These are phyloP conservation scores for Homarus gammarus DNA, from an alignment of 2,888 invertebrate species.

Conservation along the genomic window DNA sequence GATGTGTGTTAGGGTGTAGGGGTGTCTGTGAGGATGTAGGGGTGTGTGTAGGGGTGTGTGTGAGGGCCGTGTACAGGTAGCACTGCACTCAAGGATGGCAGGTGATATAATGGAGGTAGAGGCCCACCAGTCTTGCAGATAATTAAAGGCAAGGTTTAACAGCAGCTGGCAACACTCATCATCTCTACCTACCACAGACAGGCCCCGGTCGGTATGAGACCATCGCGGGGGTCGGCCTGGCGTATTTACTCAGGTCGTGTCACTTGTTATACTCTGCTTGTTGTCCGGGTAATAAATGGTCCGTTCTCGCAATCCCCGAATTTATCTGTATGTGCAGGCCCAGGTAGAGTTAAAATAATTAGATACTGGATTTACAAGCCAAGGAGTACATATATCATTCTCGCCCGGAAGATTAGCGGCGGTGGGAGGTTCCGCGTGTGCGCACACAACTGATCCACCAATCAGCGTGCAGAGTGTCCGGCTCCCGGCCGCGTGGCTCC, in stretches of 20 bases:
- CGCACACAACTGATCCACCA: constrained; percentile 18
- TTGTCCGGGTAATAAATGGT: constrained; percentile 36
- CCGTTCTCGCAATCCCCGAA: constrained; percentile 31
- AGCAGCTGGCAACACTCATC: constrained; percentile 63
- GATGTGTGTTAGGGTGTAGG: too few species aligned
- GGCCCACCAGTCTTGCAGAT: constrained; percentile 42
- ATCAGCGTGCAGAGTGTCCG: constrained; percentile 6
- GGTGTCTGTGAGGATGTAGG: background rate
- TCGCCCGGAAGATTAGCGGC: constrained; percentile 28
- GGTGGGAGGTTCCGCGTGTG: constrained; percentile 44
- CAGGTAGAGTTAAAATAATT: constrained; percentile 66
- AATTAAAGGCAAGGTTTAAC: constrained; percentile 55
- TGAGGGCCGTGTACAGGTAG: background rate
- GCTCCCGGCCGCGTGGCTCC: constrained; percentile 17
- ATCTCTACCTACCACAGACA: constrained; percentile 31
- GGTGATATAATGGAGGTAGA: constrained; percentile 35
- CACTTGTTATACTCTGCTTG: constrained; percentile 27
- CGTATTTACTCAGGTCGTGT: background rate
- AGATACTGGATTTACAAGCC: constrained; percentile 40
- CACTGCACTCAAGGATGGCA: background rate
- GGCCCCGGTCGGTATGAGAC: constrained; percentile 21
- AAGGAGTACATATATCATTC: constrained; percentile 49
- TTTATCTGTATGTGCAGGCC: constrained; percentile 49
- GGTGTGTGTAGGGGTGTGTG: background rate
- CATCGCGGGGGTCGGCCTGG: background rate